Evolutionary conservation across 2,797 vertebrate species (phyloP).

Genomic region (Lithobates pipiens): DNA sequence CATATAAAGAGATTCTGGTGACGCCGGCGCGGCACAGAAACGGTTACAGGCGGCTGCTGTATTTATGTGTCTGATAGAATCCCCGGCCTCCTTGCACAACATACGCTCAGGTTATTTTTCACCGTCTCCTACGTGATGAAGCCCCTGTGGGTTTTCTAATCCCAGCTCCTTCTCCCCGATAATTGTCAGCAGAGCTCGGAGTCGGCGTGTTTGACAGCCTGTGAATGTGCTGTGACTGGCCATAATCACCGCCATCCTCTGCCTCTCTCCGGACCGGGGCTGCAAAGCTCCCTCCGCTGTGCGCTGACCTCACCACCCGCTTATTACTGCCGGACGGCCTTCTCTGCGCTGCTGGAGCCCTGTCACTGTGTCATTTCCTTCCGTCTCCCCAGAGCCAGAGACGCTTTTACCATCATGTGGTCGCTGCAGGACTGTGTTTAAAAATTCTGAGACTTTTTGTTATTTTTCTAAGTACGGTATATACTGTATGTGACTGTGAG

Average conservation of each 20-base stretch:
- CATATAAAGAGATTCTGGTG: not conserved
- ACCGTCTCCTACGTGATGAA: slow-evolving; percentile 62
- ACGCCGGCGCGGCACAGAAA: not conserved
- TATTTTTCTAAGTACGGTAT: no score
- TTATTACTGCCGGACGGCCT: slow-evolving; percentile 4
- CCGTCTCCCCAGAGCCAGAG: not conserved
- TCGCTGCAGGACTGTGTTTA: not conserved
- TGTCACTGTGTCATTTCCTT: not conserved
- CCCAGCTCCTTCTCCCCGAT: slow-evolving; percentile 68
- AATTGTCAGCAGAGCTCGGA: slow-evolving; percentile 67
- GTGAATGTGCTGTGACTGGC: slow-evolving; percentile 69
- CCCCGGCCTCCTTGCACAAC: not conserved
- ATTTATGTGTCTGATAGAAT: slow-evolving; percentile 36
- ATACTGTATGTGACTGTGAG: no score
- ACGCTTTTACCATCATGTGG: not conserved
- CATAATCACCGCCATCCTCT: slow-evolving; percentile 56
- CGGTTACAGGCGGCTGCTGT: not conserved
- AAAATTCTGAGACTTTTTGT: not conserved
- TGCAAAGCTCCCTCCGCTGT: slow-evolving; percentile 56
- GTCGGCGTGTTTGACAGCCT: slow-evolving; percentile 67
- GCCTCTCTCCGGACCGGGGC: slow-evolving; percentile 55
- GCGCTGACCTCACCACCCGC: not conserved
- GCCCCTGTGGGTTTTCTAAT: slow-evolving; percentile 70
- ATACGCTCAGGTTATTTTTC: slow-evolving; percentile 59
- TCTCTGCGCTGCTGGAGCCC: not conserved